A percentile compares a stretch with the other conserved stretches of the same genome.
Conservation (phyloP, 2,888 invertebrate genomes). For the Lasiommata megera region DNA sequence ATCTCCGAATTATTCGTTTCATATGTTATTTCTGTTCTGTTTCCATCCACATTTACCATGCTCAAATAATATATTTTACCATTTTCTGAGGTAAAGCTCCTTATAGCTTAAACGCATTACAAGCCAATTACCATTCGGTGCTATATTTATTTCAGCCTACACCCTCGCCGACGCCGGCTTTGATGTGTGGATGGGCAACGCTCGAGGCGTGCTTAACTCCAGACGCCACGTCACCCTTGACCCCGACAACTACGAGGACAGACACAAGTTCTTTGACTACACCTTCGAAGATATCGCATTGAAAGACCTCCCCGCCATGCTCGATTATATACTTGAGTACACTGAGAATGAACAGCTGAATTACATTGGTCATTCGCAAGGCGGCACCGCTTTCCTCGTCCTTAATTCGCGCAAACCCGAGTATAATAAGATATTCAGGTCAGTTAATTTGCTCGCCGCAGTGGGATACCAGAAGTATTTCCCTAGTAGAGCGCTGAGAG, state of each 20-base stretch:
- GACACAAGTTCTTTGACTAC: slow-evolving; percentile 56
- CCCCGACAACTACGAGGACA: slow-evolving; percentile 45
- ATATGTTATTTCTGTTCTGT: too few species aligned
- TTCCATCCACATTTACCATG: too few species aligned
- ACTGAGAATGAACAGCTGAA: slow-evolving; percentile 53
- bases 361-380: slow-evolving; percentile 70
- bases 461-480: slow-evolving; percentile 55
- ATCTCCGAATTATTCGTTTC: too few species aligned
- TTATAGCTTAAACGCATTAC: too few species aligned
- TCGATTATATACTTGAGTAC: slow-evolving; percentile 50
- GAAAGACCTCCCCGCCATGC: slow-evolving; percentile 57
- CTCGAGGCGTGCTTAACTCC: slow-evolving; percentile 88
- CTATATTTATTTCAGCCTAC: slow-evolving; percentile 77
- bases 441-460: slow-evolving; percentile 58
- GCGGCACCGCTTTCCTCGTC: slow-evolving; percentile 57
- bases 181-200: slow-evolving; percentile 92
- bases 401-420: slow-evolving; percentile 52
- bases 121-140: too few species aligned
- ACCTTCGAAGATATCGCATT: slow-evolving; percentile 62
- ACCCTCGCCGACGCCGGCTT: slow-evolving; percentile 84
- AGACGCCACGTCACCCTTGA: slow-evolving; percentile 72
- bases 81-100: too few species aligned
- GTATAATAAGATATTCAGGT: slow-evolving; percentile 55
- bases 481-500: slow-evolving; percentile 39
- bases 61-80: too few species aligned